phyloP scores from a whole-genome alignment of 2,113 vertebrate species.

The Podarcis cretensis region DNA sequence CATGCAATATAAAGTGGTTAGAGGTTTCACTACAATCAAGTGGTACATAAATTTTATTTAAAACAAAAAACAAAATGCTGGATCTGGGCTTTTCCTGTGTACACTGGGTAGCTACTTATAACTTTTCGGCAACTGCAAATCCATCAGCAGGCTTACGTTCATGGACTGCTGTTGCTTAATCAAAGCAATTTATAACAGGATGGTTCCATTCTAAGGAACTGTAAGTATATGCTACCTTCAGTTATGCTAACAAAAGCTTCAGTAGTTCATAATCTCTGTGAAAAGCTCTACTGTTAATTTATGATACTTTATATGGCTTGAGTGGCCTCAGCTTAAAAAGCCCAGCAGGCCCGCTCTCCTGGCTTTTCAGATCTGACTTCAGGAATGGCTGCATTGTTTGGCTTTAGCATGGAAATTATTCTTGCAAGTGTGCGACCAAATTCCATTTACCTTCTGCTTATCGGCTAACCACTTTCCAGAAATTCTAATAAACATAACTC shows the following conservation, averaged over 20 bases:
- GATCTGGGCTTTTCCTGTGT: not conserved
- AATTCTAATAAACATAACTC: constrained; percentile 30
- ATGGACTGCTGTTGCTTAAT: not conserved
- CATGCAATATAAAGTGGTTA: not conserved
- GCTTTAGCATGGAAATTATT: not conserved
- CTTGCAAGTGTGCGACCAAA: not conserved
- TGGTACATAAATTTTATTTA: no score
- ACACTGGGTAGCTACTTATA: not conserved
- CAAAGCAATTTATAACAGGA: not conserved
- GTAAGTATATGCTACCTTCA: not conserved
- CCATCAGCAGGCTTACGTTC: not conserved
- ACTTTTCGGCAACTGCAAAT: not conserved
- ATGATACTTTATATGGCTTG: constrained; percentile 22
- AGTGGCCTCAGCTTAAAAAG: constrained; percentile 15
- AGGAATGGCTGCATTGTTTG: not conserved
- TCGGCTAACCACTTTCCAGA: not conserved
- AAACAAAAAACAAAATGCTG: no score
- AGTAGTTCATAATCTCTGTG: constrained; percentile 26
- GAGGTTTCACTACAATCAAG: no score
- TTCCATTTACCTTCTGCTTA: not conserved
- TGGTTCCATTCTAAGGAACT: not conserved
- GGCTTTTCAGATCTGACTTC: not conserved
- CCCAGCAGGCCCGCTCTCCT: not conserved
- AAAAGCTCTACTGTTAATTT: constrained; percentile 22
- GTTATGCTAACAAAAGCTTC: constrained; percentile 10